Percentiles rank a stretch among this genome's conserved stretches.
phyloP scores from a whole-genome alignment of 1,140 invertebrate genomes.

The Wiebesia pumilae region DNA sequence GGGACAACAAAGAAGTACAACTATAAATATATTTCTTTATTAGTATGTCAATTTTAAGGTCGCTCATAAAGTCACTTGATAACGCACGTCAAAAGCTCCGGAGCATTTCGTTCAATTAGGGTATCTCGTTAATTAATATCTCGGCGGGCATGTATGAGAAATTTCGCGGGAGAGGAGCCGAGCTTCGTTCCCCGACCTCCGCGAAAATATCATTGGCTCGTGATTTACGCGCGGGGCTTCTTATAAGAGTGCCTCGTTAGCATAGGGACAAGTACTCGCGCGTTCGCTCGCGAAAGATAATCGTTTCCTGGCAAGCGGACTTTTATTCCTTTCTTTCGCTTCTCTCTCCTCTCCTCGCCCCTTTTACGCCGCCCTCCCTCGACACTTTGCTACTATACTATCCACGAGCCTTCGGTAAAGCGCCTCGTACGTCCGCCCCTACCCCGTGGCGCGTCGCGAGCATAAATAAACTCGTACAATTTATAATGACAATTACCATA shows the following conservation, averaged over 20 bases:
- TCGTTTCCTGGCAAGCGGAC: conserved; percentile 45
- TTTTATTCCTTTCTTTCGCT: conserved; percentile 50
- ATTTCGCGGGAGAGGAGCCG: conserved; percentile 6
- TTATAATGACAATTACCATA: conserved; percentile 76
- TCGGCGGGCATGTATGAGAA: conserved; percentile 67
- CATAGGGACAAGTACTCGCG: conserved; percentile 61
- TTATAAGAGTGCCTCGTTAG: conserved; percentile 63
- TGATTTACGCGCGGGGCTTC: conserved; percentile 66
- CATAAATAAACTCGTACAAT: conserved; percentile 72
- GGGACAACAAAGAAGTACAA: background rate
- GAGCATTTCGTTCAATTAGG: conserved; percentile 55
- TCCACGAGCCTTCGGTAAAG: conserved; percentile 14
- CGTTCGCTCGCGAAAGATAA: conserved; percentile 44
- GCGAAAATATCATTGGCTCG: conserved; percentile 65
- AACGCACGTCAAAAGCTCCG: conserved; percentile 26
- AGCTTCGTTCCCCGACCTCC: background rate
- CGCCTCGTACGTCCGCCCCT: conserved; percentile 37
- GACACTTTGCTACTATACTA: conserved; percentile 53
- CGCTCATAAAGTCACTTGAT: conserved; percentile 32
- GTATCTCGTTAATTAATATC: conserved; percentile 67
- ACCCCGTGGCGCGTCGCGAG: conserved; percentile 39
- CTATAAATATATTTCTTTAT: conserved; percentile 50
- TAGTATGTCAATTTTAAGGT: conserved; percentile 38
- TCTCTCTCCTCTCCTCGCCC: conserved; percentile 46
- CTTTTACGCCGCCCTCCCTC: conserved; percentile 36